Evolutionary conservation across 2,113 vertebrate species (phyloP).

Genomic region (Fukomys damarensis): DNA sequence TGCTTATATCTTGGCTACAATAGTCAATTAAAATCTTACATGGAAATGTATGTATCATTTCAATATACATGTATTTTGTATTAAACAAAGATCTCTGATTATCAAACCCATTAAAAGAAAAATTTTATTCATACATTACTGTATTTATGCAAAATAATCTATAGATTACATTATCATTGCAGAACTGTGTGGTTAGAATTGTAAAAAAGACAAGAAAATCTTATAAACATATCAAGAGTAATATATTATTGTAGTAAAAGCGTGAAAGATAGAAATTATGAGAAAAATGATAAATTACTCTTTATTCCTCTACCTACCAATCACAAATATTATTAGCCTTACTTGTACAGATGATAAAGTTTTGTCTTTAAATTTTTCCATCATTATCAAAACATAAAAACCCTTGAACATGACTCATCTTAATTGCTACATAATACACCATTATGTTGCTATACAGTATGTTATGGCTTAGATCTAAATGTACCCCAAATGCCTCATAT

Average conservation of each 20-base stretch:
- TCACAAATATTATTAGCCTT: background rate
- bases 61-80: background rate
- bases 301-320: background rate
- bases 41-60: background rate
- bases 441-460: accelerated
- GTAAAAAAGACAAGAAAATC: background rate
- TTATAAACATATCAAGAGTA: background rate
- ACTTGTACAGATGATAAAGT: background rate
- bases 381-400: background rate
- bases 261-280: background rate
- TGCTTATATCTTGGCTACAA: background rate
- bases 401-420: background rate
- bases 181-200: background rate
- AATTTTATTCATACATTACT: background rate
- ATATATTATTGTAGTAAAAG: background rate
- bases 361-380: background rate
- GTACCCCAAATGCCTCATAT: background rate
- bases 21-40: background rate
- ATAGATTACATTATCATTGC: background rate
- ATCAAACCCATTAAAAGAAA: background rate
- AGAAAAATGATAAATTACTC: background rate
- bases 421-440: background rate
- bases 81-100: background rate
- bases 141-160: background rate
- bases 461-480: background rate